Evolutionary conservation across 1,140 invertebrate species (phyloP).

Genomic region (Apis florea): DNA sequence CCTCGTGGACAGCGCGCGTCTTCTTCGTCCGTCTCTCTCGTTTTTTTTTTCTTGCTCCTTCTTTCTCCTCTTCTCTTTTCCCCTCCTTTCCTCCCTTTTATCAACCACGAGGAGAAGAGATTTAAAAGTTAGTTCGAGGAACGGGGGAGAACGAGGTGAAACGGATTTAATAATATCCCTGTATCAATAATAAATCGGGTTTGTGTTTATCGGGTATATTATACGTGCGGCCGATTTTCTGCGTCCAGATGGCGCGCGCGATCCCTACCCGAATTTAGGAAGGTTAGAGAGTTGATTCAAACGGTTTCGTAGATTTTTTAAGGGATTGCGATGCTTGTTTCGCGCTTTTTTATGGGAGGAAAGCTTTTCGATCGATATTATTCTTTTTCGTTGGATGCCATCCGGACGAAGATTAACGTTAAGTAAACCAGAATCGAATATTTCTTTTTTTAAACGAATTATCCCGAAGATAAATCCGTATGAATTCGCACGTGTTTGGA

Average conservation of each 20-base stretch:
- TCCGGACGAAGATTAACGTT: too few species aligned
- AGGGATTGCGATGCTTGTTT: too few species aligned
- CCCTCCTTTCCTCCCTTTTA: constrained; percentile 51
- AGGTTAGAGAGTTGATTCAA: neutral
- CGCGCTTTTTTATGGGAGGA: too few species aligned
- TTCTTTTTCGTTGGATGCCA: too few species aligned
- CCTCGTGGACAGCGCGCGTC: too few species aligned
- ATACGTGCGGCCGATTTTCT: neutral
- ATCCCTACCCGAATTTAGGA: neutral
- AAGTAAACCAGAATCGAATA: too few species aligned
- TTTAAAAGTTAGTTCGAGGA: constrained; percentile 75
- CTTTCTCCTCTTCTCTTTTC: constrained; percentile 27
- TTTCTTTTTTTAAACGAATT: too few species aligned
- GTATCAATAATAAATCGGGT: constrained; percentile 76
- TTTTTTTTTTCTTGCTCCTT: neutral
- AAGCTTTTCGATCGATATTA: too few species aligned
- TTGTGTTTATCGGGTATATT: constrained; percentile 70
- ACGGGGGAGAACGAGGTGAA: constrained; percentile 70
- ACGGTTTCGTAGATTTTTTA: too few species aligned
- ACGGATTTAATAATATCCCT: constrained; percentile 77
- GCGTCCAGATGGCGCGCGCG: neutral
- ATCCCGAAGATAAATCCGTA: too few species aligned
- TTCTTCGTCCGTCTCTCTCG: too few species aligned
- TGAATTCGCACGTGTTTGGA: too few species aligned
- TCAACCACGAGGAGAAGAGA: constrained; percentile 58